phyloP scores from a whole-genome alignment of 2,797 vertebrate species.

The Linurgus olivaceus region DNA sequence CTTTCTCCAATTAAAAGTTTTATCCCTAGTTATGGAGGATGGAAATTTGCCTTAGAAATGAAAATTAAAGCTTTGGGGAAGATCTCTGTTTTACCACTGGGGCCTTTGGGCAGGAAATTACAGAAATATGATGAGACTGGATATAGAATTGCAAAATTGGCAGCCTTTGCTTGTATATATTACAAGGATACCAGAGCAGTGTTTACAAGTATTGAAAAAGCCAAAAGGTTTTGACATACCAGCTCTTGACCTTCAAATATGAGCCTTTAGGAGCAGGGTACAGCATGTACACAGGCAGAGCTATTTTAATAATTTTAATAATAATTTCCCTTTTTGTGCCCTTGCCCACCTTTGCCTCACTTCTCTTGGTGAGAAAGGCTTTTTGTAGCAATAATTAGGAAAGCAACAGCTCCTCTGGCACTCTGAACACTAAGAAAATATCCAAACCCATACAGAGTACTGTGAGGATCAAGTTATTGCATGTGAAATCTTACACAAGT shows the following conservation, averaged over 20 bases:
- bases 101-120: background rate
- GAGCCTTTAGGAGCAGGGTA: background rate
- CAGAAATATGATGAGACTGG: background rate
- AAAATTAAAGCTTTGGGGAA: background rate
- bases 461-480: background rate
- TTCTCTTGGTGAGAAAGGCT: background rate
- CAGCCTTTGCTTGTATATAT: background rate
- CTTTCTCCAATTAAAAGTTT: background rate
- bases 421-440: constrained; percentile 5
- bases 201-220: background rate
- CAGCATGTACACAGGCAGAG: background rate
- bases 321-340: background rate
- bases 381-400: background rate
- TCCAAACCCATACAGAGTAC: background rate
- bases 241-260: constrained; percentile 23
- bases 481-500: background rate
- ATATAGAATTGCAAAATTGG: constrained; percentile 17
- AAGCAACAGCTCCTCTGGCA: background rate
- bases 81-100: background rate
- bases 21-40: background rate
- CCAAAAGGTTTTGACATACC: constrained; percentile 4
- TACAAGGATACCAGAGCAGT: background rate
- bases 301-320: constrained; percentile 1
- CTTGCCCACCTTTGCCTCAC: background rate
- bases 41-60: background rate